Conservation (phyloP, 2,113 vertebrate species). For the Daphoenositta chrysoptera region DNA sequence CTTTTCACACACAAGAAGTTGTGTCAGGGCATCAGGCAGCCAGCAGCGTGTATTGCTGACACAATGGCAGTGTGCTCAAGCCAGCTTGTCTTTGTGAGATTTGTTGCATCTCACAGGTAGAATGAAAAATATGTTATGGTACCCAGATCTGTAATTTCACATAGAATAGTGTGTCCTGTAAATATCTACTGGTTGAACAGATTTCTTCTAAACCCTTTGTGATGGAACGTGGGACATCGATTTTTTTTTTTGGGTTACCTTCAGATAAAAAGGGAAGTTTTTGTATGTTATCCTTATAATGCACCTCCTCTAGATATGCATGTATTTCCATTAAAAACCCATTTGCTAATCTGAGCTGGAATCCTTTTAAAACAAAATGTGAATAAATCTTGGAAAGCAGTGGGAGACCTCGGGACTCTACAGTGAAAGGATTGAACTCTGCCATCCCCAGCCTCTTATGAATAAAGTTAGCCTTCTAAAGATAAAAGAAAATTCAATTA, state of each 20-base stretch:
- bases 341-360: background rate
- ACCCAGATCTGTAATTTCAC: background rate
- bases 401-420: background rate
- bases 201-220: background rate
- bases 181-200: background rate
- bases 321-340: background rate
- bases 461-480: constrained; percentile 19
- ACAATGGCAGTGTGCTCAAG: background rate
- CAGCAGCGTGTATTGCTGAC: background rate
- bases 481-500: constrained; percentile 48
- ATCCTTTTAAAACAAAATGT: background rate
- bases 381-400: background rate
- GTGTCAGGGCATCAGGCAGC: background rate
- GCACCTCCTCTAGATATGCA: background rate
- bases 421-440: background rate
- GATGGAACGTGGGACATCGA: background rate
- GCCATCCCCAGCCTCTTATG: background rate
- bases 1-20: background rate
- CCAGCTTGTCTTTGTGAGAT: background rate
- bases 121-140: background rate
- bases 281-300: background rate
- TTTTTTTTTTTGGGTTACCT: background rate
- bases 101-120: background rate
- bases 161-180: background rate
- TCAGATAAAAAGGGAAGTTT: background rate